Evolutionary conservation across 2,797 vertebrate species (phyloP), one percentile per base, ranked within the genome.

Genomic region (Pangasius macronema): DNA sequence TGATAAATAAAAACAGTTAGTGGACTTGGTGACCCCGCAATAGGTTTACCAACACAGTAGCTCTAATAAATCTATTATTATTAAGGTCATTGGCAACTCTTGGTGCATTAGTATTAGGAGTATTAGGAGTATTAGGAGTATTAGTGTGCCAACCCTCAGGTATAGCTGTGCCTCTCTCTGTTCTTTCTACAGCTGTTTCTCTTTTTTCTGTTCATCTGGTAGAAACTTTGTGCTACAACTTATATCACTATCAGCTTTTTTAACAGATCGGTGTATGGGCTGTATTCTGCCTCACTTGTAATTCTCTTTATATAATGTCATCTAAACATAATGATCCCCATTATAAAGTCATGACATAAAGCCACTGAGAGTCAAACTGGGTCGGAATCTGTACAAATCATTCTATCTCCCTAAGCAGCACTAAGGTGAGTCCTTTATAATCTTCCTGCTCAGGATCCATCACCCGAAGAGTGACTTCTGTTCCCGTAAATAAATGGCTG

Each of bases 401-500:
- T 86, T 85, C 80, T 79, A 55, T 57, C 88, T 68, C 55, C 10
- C 55, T 30, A 83, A 87, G 67, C 85, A 83, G 83, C 67, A 65
- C 10, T 59, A 80, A 92, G 89, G 80, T 27, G 75, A 86, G 88
- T 87, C 89, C 88, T 90, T 93, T 67, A 77, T 91, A 91, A 92
- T 93, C 92, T 91, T 89, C 87, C 91, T 92, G 88, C 89, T 91
- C 92, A 87, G 75, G 86, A 93, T 92, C 90, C 91, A 88, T 61
- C 92, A 93, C 93, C 86, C 83, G 77, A 89, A 81, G 70, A 93
- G 91, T 93, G 93, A 93, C 94, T 94, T 93, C 93, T 93, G 93
- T 94, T 89, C 93, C 92, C 91, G 87, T 91, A 93, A 94, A 94
- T 92, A 95, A 92, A 95, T 92, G 93, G 93, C 90, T 93, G 94